Conservation (phyloP, 2,113 vertebrate species). For the Vombatus ursinus region DNA sequence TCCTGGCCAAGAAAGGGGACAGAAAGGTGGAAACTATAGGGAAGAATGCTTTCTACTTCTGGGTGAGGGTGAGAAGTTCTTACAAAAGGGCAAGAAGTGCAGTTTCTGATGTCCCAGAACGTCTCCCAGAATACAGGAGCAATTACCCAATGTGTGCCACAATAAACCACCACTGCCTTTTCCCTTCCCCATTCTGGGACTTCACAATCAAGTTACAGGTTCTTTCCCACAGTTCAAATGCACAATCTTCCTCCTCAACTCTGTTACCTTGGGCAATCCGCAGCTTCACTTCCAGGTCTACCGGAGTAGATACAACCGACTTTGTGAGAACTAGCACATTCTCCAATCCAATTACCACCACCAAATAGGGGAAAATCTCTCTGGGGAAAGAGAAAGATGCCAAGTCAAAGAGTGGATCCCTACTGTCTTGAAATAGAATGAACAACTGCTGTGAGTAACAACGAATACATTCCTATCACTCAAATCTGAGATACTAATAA, state of each 20-base stretch:
- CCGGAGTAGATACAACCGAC: constrained; percentile 96
- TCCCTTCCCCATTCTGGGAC: background rate
- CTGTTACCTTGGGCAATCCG: constrained; percentile 94
- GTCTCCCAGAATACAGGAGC: too few relatives aligned
- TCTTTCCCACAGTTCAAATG: background rate
- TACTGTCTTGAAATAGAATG: background rate
- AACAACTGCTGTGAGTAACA: background rate
- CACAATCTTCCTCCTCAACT: background rate
- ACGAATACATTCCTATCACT: background rate
- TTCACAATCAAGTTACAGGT: background rate
- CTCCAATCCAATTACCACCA: constrained; percentile 97
- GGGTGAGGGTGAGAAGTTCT: background rate
- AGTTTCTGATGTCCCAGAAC: too few relatives aligned
- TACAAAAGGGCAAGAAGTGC: background rate
- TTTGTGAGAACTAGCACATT: constrained; percentile 98
- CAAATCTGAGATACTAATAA: background rate
- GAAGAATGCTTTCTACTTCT: background rate
- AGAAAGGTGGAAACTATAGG: background rate
- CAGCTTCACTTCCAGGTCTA: constrained; percentile 98
- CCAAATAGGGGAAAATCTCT: constrained; percentile 98
- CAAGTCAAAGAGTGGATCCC: background rate
- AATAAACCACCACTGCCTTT: background rate
- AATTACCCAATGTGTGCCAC: background rate
- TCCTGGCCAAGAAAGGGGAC: background rate
- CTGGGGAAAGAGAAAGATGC: constrained; percentile 76